Evolutionary conservation across 2,888 invertebrate genomes (phyloP), one percentile per base, ranked within the genome.

Genomic region (Xanthia icteritia): DNA sequence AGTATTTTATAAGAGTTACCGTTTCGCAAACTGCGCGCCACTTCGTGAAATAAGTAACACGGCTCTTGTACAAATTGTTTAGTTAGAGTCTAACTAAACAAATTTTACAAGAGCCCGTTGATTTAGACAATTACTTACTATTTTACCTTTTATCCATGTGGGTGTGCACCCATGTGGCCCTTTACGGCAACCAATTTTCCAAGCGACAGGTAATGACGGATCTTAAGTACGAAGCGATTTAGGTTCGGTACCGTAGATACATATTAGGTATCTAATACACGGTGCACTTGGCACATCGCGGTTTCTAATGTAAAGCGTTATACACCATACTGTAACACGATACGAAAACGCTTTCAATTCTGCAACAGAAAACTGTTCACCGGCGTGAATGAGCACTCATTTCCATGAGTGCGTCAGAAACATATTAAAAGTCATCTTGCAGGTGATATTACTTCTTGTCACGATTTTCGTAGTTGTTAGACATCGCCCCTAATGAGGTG

Each of bases 1-100:
- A 2, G 31, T 51, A 64, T 77, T 64, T 64, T 64, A 73, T 20
- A 48, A 70, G 48, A 45, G 58, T 51, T 15, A 9, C 9, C 17
- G 36, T 31, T 36, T 27, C 8, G n/a, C 20, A 20, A 64, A 36
- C 8, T 13, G 54, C 27, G 54, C 36, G 39, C 20, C 39, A 3
- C 13, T 45, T 45, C 13, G 13, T 13, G 31, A 74, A 77, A 64
- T 45, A 69, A 82, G 74, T 65, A 66, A 45, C 45, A 13, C n/a
- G n/a, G n/a, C n/a, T n/a, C n/a, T n/a, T n/a, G n/a, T n/a, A n/a
- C n/a, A n/a, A n/a, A n/a, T n/a, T n/a, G n/a, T n/a, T n/a, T n/a
- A n/a, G n/a, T n/a, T n/a, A n/a, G n/a, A n/a, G n/a, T n/a, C n/a
- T n/a, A n/a, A n/a, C n/a, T n/a, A n/a, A n/a, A n/a, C n/a, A n/a